Base-by-base conservation (phyloP, 2,113 vertebrate species). In the Eleginops maclovinus region DNA sequence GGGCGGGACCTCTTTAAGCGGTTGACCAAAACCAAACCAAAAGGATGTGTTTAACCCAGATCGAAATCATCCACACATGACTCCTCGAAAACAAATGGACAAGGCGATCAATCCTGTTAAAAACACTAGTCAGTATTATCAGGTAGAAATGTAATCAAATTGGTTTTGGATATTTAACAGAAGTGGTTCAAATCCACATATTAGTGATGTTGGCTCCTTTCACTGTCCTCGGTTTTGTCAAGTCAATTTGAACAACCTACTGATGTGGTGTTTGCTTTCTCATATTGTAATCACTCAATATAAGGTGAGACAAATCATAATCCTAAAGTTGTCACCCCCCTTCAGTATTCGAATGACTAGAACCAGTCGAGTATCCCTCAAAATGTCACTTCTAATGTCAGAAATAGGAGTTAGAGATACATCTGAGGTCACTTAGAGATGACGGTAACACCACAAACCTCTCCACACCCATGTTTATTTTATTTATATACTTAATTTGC, bases 361-460 rank as follows among this genome's bases (percentile, higher is more conserved):
- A 54, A 54, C 31, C 61, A 44, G 53, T 49, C 50, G 17, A 47
- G 22, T 21, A 49, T 63, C 22, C 19, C 40, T 36, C 22, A 81
- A 53, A 77, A 40, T n/a, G 6, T 51, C 41, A 75, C 59, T 19
- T 36, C 26, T 11, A n/a, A n/a, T 36, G 14, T 59, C 14, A 66
- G 47, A 72, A 41, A 47, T n/a, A 44, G 46, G 53, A n/a, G 22
- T 28, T 14, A 22, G 11, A 15, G 6, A 59, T 69, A 41, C 22
- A 43, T 70, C 58, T 15, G 50, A 64, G 78, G 19, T 24, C 26
- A 8, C 44, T 22, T 4, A 59, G 19, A 53, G 17, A 77, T 41
- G 36, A 65, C 14, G 3, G 4, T 61, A 56, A 36, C 47, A 62
- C 41, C 28, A 61, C 56, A 58, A 66, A 69, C 58, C 66, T 61